Percentiles rank a stretch among this genome's conserved stretches.
Evolutionary conservation across 2,113 vertebrate species (phyloP).

Genomic region (Ictalurus furcatus): DNA sequence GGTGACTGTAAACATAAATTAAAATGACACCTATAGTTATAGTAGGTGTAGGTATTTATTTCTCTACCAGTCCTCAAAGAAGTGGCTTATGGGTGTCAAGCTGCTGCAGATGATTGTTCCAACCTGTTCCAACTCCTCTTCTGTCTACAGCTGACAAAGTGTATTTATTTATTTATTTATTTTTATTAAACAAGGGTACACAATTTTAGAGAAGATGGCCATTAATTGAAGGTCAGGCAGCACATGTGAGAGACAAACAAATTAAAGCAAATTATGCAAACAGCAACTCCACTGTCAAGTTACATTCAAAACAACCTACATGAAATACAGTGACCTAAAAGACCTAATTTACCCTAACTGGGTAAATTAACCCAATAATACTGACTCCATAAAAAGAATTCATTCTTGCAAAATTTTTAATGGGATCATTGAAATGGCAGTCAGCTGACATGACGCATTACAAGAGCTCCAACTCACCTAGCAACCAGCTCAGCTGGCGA

Average conservation of each 20-base stretch:
- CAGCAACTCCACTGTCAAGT: background rate
- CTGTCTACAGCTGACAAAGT: background rate
- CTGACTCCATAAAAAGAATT: background rate
- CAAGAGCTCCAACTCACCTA: background rate
- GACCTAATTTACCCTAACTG: too few species aligned
- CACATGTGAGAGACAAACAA: background rate
- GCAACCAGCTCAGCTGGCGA: background rate
- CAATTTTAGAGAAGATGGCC: background rate
- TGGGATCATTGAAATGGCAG: background rate
- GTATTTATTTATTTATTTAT: background rate
- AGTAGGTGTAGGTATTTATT: background rate
- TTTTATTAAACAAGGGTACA: background rate
- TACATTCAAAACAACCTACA: background rate
- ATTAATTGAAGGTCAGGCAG: background rate
- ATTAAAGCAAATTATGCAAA: background rate
- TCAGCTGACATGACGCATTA: too few species aligned
- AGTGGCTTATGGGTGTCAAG: background rate
- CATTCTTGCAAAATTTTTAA: background rate
- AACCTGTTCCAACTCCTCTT: background rate
- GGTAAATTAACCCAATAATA: background rate
- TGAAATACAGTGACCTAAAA: background rate
- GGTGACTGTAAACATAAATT: background rate
- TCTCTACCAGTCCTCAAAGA: background rate
- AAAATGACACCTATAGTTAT: background rate
- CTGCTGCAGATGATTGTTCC: background rate